These are phyloP conservation scores for Sycophila texana DNA, from an alignment of 2,888 invertebrate species.

Conservation along the genomic window DNA sequence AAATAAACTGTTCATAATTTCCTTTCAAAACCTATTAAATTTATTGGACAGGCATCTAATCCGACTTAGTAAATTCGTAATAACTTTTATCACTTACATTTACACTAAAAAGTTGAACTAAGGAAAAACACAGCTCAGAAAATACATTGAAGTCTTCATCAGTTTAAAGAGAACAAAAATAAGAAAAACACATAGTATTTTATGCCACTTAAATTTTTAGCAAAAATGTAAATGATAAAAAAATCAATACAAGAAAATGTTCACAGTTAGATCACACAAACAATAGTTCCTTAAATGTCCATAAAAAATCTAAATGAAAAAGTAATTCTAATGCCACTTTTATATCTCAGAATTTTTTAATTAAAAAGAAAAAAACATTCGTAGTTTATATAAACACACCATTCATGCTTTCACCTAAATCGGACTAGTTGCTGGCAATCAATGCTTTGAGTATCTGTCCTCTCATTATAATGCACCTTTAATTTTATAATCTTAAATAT, in stretches of 20 bases:
- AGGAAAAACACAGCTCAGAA: conserved; percentile 16
- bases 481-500: conserved; percentile 45
- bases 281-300: conserved; percentile 1
- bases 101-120: conserved; percentile 39
- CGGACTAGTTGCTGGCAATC: conserved; percentile 46
- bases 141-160: conserved; percentile 30
- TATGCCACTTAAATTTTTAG: conserved; percentile 7
- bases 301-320: background rate
- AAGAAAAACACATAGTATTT: conserved; percentile 19
- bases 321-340: background rate
- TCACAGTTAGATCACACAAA: conserved; percentile 14
- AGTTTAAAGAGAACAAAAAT: conserved; percentile 5
- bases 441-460: conserved; percentile 42
- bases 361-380: conserved; percentile 26
- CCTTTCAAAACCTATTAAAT: conserved; percentile 30
- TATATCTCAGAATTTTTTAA: background rate
- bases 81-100: conserved; percentile 29
- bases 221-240: conserved; percentile 41
- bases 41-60: conserved; percentile 42
- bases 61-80: conserved; percentile 40
- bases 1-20: conserved; percentile 32
- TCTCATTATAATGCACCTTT: conserved; percentile 44
- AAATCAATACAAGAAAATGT: conserved; percentile 9
- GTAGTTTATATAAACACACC: conserved; percentile 26
- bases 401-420: conserved; percentile 42